phyloP scores from a whole-genome alignment of 2,113 vertebrate genomes.

The Mesitornis unicolor region DNA sequence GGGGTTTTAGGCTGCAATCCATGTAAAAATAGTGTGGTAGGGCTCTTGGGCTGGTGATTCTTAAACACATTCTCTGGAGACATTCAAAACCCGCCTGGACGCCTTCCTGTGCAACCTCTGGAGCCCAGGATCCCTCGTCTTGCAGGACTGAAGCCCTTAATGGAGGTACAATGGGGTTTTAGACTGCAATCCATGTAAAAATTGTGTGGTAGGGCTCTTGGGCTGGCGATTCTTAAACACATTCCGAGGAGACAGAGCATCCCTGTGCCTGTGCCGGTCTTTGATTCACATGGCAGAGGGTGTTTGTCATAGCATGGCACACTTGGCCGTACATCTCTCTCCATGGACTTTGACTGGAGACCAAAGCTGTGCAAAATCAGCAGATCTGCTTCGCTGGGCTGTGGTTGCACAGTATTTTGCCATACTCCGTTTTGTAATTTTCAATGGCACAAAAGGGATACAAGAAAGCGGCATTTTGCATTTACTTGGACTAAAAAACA shows the following conservation, averaged over 20 bases:
- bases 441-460: neutral
- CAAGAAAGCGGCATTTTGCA: neutral
- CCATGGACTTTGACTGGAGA: neutral
- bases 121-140: too few species aligned
- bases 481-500: neutral
- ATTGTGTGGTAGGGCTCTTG: too few species aligned
- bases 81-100: too few species aligned
- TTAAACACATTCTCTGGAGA: neutral
- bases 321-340: neutral
- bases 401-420: neutral
- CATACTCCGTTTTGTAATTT: rapidly evolving
- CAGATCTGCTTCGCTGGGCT: neutral
- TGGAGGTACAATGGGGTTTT: too few species aligned
- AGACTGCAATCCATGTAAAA: too few species aligned
- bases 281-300: neutral
- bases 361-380: neutral
- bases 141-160: too few species aligned
- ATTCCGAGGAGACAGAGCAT: neutral
- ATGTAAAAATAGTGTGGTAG: neutral
- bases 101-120: too few species aligned
- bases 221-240: too few species aligned
- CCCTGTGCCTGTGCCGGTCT: neutral
- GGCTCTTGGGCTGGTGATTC: neutral
- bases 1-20: neutral
- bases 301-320: neutral